phyloP scores from a whole-genome alignment of 2,888 invertebrate species.

The Galerucella nymphaeae region DNA sequence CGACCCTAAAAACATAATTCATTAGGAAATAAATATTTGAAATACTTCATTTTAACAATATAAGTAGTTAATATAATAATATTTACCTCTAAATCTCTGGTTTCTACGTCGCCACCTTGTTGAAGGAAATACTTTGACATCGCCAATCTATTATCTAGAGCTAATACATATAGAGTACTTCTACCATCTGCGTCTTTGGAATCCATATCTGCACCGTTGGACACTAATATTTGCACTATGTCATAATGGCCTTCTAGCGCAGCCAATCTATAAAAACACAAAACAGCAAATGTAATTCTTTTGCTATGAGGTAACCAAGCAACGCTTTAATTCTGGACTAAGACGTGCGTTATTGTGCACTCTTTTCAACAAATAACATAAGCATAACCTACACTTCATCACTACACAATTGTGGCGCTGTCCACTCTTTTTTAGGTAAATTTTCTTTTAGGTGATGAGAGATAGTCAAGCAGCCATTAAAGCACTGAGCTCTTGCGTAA shows the following conservation, averaged over 20 bases:
- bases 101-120: conserved; percentile 85
- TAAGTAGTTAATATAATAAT: conserved; percentile 9
- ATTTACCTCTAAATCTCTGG: conserved; percentile 83
- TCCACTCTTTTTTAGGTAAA: too few species aligned
- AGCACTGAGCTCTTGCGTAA: too few species aligned
- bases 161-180: conserved; percentile 91
- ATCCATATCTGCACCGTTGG: conserved; percentile 85
- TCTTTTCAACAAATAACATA: too few species aligned
- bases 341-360: too few species aligned
- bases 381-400: too few species aligned
- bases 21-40: too few species aligned
- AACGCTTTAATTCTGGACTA: too few species aligned
- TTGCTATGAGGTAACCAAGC: too few species aligned
- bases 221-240: conserved; percentile 75
- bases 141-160: conserved; percentile 85
- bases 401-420: too few species aligned
- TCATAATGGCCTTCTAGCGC: conserved; percentile 88
- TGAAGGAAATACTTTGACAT: conserved; percentile 86
- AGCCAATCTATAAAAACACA: conserved; percentile 70
- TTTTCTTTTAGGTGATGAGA: too few species aligned
- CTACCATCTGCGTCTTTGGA: conserved; percentile 92
- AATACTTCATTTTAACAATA: not conserved
- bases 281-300: not conserved
- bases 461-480: too few species aligned
- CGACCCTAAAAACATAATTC: conserved; percentile 71